phyloP scores from a whole-genome alignment of 1,140 invertebrate species.

The Periplaneta americana region DNA sequence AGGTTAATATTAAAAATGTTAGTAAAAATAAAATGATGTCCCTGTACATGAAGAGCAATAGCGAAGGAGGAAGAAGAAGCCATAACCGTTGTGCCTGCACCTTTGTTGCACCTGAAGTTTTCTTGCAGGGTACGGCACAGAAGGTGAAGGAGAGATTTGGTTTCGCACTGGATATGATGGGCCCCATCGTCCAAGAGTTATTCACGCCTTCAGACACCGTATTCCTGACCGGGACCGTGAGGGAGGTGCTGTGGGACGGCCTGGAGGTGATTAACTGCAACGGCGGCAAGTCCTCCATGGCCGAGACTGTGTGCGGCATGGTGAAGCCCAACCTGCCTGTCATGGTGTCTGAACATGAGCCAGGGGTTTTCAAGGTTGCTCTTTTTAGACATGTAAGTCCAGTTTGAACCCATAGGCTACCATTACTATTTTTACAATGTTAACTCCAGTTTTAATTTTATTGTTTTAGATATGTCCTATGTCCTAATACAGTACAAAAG shows the following conservation, averaged over 20 bases:
- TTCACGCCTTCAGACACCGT: not conserved
- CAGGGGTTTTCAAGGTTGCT: not conserved
- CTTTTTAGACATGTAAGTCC: not conserved
- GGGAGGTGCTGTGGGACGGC: not conserved
- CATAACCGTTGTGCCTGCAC: too few species aligned
- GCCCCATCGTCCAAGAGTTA: not conserved
- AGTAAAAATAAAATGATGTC: too few species aligned
- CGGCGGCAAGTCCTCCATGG: not conserved
- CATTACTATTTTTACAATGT: too few species aligned
- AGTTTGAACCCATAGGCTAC: too few species aligned
- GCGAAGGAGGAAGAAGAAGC: too few species aligned
- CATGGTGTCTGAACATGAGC: not conserved
- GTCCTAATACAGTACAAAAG: too few species aligned
- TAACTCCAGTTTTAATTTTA: too few species aligned
- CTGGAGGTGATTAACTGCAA: not conserved
- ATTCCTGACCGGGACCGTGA: not conserved
- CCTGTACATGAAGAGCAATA: too few species aligned
- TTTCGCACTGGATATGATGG: not conserved
- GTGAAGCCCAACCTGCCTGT: not conserved
- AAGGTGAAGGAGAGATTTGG: slow-evolving; percentile 13
- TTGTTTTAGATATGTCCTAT: too few species aligned
- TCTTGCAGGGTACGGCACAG: slow-evolving; percentile 13
- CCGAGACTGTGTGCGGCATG: not conserved
- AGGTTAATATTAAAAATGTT: too few species aligned
- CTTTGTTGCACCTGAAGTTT: not conserved